Conservation (phyloP, 2,888 invertebrate genomes). For the Polymixis lichenea region DNA sequence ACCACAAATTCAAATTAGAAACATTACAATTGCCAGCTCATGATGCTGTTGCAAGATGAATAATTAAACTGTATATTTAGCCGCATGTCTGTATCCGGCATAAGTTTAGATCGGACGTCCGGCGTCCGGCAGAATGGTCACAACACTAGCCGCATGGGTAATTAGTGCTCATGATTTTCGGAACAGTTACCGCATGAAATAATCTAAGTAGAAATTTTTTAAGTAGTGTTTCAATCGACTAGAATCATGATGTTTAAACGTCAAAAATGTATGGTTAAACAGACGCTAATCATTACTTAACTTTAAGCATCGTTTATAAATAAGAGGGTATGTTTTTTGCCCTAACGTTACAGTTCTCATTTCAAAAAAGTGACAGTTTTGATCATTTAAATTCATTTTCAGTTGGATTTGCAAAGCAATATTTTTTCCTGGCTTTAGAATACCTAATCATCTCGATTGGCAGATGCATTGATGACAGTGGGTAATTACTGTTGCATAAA, state of each 20-base stretch:
- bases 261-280: too few species aligned
- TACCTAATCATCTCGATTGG: not conserved
- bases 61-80: constrained; percentile 58
- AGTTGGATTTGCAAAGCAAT: not conserved
- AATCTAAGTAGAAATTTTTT: too few species aligned
- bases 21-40: constrained; percentile 28
- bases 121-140: constrained; percentile 46
- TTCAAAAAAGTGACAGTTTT: not conserved
- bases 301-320: too few species aligned
- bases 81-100: constrained; percentile 58
- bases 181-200: constrained; percentile 12
- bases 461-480: not conserved
- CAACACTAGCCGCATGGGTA: constrained; percentile 51
- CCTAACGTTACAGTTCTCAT: not conserved
- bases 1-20: constrained; percentile 33
- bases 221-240: too few species aligned
- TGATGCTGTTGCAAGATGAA: constrained; percentile 49
- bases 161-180: constrained; percentile 50
- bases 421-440: not conserved
- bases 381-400: not conserved
- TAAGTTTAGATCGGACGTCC: constrained; percentile 64
- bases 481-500: too few species aligned
- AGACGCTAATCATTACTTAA: too few species aligned
- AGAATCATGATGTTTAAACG: too few species aligned
- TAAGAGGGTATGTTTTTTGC: too few species aligned